Evolutionary conservation across 2,888 invertebrate genomes (phyloP), one percentile per base, ranked within the genome.

Genomic region (Scaptomyza reducta): DNA sequence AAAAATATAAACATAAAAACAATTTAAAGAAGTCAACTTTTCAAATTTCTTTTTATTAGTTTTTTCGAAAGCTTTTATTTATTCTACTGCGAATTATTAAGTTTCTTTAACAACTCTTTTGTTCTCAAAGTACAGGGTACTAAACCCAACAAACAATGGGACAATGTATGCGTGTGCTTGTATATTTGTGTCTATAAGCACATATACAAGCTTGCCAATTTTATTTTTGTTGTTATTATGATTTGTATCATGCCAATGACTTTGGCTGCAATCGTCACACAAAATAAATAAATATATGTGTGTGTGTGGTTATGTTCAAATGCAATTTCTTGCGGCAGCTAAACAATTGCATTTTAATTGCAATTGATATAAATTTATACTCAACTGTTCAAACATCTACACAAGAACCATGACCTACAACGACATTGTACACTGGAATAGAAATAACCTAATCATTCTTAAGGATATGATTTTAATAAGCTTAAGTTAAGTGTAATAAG

Each of bases 271-370:
- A 16, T 1, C 44, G n/a, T 49, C 44, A 44, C 44, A 59, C 31
- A 58, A 58, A 33, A 54, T 60, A 74, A 59, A 74, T 75, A 71
- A 68, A 61, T 64, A 61, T 45, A 16, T 40, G 3, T 40, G 40
- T 10, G 14, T 9, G 11, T 45, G 22, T 35, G 9, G 10, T 10
- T 31, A 10, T 10, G 35, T 22, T 31, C 38, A 54, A 31, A n/a
- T n/a, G 63, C 60, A n/a, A 40, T 47, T 55, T 65, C 57, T 58
- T 59, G 55, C 22, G 57, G 62, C 46, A 49, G 38, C 42, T 31
- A 62, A 72, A 38, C 66, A 79, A 73, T 55, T 57, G 49, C 61
- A 49, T 40, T 29, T 77, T 70, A 58, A 70, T 53, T 61, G 31
- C 61, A 64, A 45, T 62, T 62, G 29, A 63, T 64, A 40, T 35